Conservation (phyloP, 2,797 vertebrate species). For the Tragelaphus eurycerus region DNA sequence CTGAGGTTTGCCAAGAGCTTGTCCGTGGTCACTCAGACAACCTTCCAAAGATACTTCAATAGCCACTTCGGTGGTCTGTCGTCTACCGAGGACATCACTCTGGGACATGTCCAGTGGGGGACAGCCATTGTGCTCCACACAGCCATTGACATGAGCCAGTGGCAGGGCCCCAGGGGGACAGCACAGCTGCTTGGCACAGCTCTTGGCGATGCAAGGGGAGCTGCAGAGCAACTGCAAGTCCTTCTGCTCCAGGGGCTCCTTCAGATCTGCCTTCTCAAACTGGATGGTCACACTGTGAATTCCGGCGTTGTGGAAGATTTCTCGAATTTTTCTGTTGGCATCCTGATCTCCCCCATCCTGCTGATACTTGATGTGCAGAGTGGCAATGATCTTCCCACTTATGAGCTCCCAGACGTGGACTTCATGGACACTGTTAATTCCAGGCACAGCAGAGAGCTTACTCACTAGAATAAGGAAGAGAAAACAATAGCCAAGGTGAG, state of each 20-base stretch:
- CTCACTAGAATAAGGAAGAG: constrained; percentile 81
- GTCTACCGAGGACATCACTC: constrained; percentile 55
- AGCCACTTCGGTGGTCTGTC: constrained; percentile 53
- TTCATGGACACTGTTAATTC: constrained; percentile 86
- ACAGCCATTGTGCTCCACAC: constrained; percentile 68
- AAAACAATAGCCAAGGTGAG: neutral
- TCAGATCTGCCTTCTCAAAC: constrained; percentile 80
- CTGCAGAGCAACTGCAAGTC: constrained; percentile 74
- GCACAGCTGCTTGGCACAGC: constrained; percentile 82
- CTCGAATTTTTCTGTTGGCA: constrained; percentile 79
- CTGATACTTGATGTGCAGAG: constrained; percentile 86
- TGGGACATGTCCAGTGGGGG: constrained; percentile 7
- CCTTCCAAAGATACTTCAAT: constrained; percentile 51
- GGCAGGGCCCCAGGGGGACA: constrained; percentile 78
- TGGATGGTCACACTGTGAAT: constrained; percentile 89
- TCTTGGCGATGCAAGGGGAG: constrained; percentile 81
- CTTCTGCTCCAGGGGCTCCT: constrained; percentile 67
- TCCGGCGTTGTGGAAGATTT: constrained; percentile 85
- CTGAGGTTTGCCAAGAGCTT: neutral
- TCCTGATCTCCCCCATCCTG: constrained; percentile 69
- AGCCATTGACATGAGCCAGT: constrained; percentile 73
- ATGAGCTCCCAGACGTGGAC: constrained; percentile 88
- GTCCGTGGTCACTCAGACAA: neutral
- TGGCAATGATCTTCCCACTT: constrained; percentile 86
- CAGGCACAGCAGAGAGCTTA: constrained; percentile 78